phyloP scores from a whole-genome alignment of 2,888 invertebrate genomes.

The Exephanes ischioxanthus region DNA sequence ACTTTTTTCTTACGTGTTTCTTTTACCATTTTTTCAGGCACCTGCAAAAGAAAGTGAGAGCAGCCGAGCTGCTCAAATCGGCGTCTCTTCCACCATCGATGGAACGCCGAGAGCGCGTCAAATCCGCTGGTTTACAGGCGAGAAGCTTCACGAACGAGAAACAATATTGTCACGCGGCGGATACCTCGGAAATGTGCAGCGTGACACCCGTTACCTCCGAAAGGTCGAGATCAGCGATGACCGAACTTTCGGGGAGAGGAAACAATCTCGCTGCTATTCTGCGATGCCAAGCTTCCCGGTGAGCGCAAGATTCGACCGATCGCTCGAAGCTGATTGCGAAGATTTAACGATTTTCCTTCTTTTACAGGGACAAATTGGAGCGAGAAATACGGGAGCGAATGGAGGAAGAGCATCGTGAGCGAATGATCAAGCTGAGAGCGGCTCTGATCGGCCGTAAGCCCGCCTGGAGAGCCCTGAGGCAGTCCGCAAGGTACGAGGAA shows the following conservation, averaged over 20 bases:
- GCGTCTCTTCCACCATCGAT: constrained; percentile 90
- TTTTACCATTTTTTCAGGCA: constrained; percentile 69
- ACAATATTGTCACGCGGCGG: constrained; percentile 27
- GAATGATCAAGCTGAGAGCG: constrained; percentile 87
- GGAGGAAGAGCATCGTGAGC: constrained; percentile 87
- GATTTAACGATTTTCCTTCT: not conserved
- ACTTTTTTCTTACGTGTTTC: not conserved
- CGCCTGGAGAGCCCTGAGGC: constrained; percentile 89
- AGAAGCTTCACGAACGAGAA: constrained; percentile 71
- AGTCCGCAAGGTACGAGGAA: constrained; percentile 80
- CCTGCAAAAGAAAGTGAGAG: constrained; percentile 89
- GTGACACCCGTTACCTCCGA: constrained; percentile 76
- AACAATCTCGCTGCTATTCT: constrained; percentile 89
- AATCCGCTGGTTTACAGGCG: constrained; percentile 72
- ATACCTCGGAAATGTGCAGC: constrained; percentile 66
- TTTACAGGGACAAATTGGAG: constrained; percentile 87
- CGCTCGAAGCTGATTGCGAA: not conserved
- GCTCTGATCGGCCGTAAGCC: constrained; percentile 88
- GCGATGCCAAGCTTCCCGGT: constrained; percentile 84
- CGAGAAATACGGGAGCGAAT: constrained; percentile 87
- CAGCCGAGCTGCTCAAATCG: constrained; percentile 89
- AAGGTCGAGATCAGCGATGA: constrained; percentile 79
- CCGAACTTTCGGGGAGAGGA: constrained; percentile 76
- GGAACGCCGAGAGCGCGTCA: constrained; percentile 87
- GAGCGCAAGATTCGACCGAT: constrained; percentile 26